Evolutionary conservation across 2,113 vertebrate genomes (phyloP).

Genomic region (Ia io): DNA sequence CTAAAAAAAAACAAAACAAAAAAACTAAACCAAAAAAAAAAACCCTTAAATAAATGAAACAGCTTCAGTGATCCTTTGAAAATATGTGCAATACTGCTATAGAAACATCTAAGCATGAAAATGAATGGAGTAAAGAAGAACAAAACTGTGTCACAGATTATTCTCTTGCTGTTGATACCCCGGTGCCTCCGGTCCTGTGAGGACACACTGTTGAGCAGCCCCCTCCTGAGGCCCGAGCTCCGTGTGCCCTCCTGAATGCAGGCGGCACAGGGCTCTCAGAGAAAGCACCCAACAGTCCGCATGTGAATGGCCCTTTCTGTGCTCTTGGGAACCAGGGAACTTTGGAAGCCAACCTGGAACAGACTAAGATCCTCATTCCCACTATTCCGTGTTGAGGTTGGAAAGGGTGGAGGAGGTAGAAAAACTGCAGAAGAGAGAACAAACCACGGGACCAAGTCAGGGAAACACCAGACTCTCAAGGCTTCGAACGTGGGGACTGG

Average conservation of each 20-base stretch:
- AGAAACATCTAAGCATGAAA: slow-evolving; percentile 38
- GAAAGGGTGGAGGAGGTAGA: neutral
- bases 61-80: slow-evolving; percentile 29
- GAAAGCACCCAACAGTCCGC: neutral
- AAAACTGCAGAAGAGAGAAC: neutral
- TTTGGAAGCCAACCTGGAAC: neutral
- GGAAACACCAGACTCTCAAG: neutral
- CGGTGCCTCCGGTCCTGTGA: too few species aligned
- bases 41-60: neutral
- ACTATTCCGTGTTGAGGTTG: neutral
- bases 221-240: too few species aligned
- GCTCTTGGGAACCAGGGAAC: neutral
- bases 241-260: neutral
- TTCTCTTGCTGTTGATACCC: neutral
- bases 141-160: neutral
- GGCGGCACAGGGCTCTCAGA: neutral
- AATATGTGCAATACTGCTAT: neutral
- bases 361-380: neutral
- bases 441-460: neutral
- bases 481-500: neutral
- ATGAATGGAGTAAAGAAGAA: neutral
- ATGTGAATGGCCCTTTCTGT: neutral
- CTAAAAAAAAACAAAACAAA: neutral
- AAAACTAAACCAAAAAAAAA: neutral
- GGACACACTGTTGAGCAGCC: fast-evolving